These are phyloP conservation scores for Diaprepes abbreviatus DNA, from an alignment of 2,888 invertebrate species.

Conservation along the genomic window DNA sequence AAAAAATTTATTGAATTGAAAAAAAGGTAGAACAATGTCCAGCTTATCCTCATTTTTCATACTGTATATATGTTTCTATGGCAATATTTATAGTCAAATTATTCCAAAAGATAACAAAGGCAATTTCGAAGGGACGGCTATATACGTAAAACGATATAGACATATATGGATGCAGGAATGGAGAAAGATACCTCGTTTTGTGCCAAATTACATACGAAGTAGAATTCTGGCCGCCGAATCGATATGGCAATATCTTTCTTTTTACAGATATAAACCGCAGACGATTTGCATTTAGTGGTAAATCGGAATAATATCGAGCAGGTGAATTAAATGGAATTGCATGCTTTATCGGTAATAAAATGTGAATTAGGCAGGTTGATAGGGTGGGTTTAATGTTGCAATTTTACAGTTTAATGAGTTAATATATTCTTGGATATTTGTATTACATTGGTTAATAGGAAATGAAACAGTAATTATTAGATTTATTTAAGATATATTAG, in stretches of 20 bases:
- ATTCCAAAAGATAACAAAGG: constrained; percentile 37
- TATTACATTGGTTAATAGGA: too few species aligned
- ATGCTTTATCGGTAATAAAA: not conserved
- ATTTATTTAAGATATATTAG: too few species aligned
- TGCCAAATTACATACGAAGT: constrained; percentile 7
- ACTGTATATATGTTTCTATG: not conserved
- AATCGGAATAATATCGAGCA: constrained; percentile 5
- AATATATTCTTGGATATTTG: too few species aligned
- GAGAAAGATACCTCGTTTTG: not conserved
- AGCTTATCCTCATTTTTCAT: not conserved
- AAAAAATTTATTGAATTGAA: too few species aligned
- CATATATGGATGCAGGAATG: constrained; percentile 30
- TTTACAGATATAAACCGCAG: constrained; percentile 7
- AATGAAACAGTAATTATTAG: too few species aligned
- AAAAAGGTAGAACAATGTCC: too few species aligned
- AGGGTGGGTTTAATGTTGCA: too few species aligned
- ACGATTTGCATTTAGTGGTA: constrained; percentile 14
- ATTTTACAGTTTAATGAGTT: too few species aligned
- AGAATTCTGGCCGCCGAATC: constrained; percentile 4
- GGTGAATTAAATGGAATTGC: constrained; percentile 8
- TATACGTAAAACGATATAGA: constrained; percentile 31
- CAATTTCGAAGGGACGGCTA: constrained; percentile 26
- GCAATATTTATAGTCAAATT: constrained; percentile 29
- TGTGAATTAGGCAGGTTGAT: not conserved
- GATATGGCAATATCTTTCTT: constrained; percentile 18